These are phyloP conservation scores for Bombus soroeensis DNA, from an alignment of 1,140 invertebrate genomes.

Conservation along the genomic window DNA sequence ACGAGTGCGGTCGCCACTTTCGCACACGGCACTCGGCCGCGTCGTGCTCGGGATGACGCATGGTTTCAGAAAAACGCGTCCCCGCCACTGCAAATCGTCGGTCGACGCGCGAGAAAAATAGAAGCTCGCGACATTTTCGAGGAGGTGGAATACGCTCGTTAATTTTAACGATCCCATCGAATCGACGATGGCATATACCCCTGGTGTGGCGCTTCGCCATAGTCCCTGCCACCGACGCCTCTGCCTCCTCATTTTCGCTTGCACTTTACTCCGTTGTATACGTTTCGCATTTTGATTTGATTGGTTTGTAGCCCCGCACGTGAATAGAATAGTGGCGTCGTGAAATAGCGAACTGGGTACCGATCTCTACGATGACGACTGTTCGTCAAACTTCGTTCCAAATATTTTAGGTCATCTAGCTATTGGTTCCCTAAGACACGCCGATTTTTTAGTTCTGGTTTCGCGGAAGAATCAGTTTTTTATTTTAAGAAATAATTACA, in stretches of 20 bases:
- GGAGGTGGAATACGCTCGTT: conserved; percentile 58
- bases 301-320: conserved; percentile 42
- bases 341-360: not conserved
- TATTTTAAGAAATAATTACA: not conserved
- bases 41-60: conserved; percentile 1
- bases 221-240: conserved; percentile 1
- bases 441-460: not conserved
- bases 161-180: conserved; percentile 69
- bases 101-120: conserved; percentile 56
- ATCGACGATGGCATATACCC: conserved; percentile 34
- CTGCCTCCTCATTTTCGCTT: conserved; percentile 60
- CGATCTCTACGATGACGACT: not conserved
- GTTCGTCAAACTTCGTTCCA: conserved; percentile 13
- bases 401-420: not conserved
- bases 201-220: not conserved
- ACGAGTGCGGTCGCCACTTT: not conserved
- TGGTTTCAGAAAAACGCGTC: conserved; percentile 39
- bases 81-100: conserved; percentile 39
- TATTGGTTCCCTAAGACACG: not conserved
- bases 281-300: conserved; percentile 50
- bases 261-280: conserved; percentile 50
- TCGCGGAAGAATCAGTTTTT: not conserved
- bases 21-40: not conserved
- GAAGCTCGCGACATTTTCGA: conserved; percentile 61
- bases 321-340: conserved; percentile 28